Evolutionary conservation across 1,140 invertebrate genomes (phyloP), one percentile per base, ranked within the genome.

Genomic region (Drosophila bocki): DNA sequence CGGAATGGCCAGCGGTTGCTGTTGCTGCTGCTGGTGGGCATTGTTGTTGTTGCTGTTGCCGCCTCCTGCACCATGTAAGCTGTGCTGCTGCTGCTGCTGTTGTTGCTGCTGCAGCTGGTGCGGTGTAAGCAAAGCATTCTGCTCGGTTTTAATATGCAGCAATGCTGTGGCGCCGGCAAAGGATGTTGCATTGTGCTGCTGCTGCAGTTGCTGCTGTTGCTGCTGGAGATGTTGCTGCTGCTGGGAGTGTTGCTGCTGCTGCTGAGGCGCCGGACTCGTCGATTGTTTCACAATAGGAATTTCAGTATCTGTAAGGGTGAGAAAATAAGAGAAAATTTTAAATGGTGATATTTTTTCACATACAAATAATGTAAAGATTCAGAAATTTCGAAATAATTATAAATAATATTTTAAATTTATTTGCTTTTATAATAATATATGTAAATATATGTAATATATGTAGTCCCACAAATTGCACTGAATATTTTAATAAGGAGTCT

Each of bases 261-360:
- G 82, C 59, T 88, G 74, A 44, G 92, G 91, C 63, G 80, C 83
- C 58, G 92, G 92, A 82, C 92, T 93, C 61, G 92, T 87, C 75
- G 92, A 93, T 86, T 93, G 92, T 82, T 93, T 93, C 45, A 93
- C 92, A 81, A 93, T 90, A 86, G 92, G 92, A 91, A 93, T 93
- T 93, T 93, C 92, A 61, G 92, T 93, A 82, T 93, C 92, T 92
- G 71, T 7, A 91, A 90, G 7, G 7, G 11, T 8, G 29, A 57
- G 26, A 29, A 39, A 48, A 35, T 44, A 45, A 50, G 29, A 12
- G 56, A 9, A 47, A 61, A 12, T 15, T 9, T 44, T 39, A 35
- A 19, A 19, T 7, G 6, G 0, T 13, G 26, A 29, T 5, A n/a
- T 6, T n/a, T n/a, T 26, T 29, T 13, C 7, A 1, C 12, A 13